Evolutionary conservation across 1,140 invertebrate genomes (phyloP), one percentile per base, ranked within the genome.

Genomic region (Paraescarpia echinospica): DNA sequence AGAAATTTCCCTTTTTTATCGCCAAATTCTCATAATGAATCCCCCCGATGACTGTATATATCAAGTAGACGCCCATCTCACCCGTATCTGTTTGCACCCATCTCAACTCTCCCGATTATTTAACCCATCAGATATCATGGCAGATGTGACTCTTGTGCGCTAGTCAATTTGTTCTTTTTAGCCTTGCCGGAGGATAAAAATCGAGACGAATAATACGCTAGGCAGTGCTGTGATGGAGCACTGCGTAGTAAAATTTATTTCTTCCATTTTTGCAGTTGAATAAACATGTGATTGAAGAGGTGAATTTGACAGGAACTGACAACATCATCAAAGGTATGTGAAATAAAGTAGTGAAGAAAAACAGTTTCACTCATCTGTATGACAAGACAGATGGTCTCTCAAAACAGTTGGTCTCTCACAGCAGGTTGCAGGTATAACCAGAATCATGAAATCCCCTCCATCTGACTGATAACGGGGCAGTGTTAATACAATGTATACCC

Each of bases 251-350:
- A n/a, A n/a, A n/a, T n/a, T n/a, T n/a, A n/a, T 27, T 77, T 77
- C 59, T 77, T 77, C 22, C 59, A 77, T 27, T 33, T 90, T 41
- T 41, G 35, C 94, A 95, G 95, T 92, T 95, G 90, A 95, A 95
- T 93, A 95, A 93, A 34, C 94, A 93, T 92, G 89, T 95, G 89
- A 95, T 95, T 89, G 95, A 96, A 93, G 93, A 94, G 48, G 95
- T 96, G 1, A 96, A 96, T 94, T 93, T 96, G 34, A 93, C 93
- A 35, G 96, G 96, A 91, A 96, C 96, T 89, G 92, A 94, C 59
- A 96, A 96, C 94, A 95, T 96, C 27, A 95, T 96, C 31, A 93
- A 94, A 94, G 95, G 95, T 95, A 94, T 92, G 92, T 77, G n/a
- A n/a, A 35, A 34, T n/a, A 51, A 77, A 48, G 33, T 77, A 77